Evolutionary conservation across 2,888 invertebrate species (phyloP).

Genomic region (Teleogryllus oceanicus): DNA sequence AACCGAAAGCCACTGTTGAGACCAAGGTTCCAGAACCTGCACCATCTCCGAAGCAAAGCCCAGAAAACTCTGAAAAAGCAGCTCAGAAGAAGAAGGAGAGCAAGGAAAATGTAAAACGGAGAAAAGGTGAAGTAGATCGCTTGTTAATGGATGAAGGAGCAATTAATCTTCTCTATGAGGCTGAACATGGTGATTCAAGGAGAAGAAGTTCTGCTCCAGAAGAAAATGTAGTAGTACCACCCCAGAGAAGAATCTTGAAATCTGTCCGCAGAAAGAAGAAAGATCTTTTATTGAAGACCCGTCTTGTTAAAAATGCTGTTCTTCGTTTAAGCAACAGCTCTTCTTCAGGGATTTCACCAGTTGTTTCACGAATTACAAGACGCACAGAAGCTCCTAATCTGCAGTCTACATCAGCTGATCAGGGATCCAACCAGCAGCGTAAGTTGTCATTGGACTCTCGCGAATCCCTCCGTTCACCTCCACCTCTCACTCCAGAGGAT

Average conservation of each 20-base stretch:
- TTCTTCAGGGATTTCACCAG: slow-evolving; percentile 41
- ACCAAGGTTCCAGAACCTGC: slow-evolving; percentile 25
- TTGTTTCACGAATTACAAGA: slow-evolving; percentile 51
- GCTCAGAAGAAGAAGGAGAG: neutral
- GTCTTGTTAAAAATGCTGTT: slow-evolving; percentile 59
- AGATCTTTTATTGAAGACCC: slow-evolving; percentile 56
- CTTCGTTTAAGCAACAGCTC: slow-evolving; percentile 51
- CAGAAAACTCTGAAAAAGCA: slow-evolving; percentile 28
- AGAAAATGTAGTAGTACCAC: slow-evolving; percentile 44
- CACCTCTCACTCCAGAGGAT: slow-evolving; percentile 29
- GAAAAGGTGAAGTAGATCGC: slow-evolving; percentile 69
- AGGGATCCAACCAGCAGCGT: slow-evolving; percentile 26
- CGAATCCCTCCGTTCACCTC: slow-evolving; percentile 30
- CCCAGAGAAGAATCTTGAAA: slow-evolving; percentile 34
- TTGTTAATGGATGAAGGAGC: slow-evolving; percentile 82
- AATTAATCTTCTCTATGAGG: slow-evolving; percentile 77
- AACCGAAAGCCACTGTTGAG: slow-evolving; percentile 21
- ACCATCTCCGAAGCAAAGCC: neutral
- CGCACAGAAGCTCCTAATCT: slow-evolving; percentile 24
- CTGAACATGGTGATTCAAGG: slow-evolving; percentile 55
- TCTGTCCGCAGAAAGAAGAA: slow-evolving; percentile 40
- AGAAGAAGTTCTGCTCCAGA: slow-evolving; percentile 34
- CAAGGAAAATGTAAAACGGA: slow-evolving; percentile 52
- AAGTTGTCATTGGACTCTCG: slow-evolving; percentile 39
- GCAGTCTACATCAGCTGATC: neutral